Evolutionary conservation across 2,888 invertebrate genomes (phyloP).

Genomic region (Osmoderma eremita): DNA sequence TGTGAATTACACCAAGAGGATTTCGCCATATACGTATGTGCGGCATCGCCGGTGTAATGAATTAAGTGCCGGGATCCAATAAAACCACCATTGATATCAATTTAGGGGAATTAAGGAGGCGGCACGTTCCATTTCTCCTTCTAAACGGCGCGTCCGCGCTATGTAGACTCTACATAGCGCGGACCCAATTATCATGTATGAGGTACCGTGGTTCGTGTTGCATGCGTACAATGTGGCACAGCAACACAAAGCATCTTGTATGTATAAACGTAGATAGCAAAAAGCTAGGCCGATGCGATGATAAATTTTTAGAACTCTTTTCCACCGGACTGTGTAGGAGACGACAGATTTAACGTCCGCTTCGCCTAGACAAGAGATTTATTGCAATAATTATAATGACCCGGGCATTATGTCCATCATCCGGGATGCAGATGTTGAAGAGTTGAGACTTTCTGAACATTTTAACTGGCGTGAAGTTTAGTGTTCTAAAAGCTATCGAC

Average conservation of each 20-base stretch:
- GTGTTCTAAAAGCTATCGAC: too few species aligned
- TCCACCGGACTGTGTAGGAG: conserved; percentile 38
- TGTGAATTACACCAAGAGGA: background rate
- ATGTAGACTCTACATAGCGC: too few species aligned
- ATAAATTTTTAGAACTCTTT: conserved; percentile 32
- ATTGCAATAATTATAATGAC: conserved; percentile 42
- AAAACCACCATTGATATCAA: conserved; percentile 43
- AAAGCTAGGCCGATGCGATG: background rate
- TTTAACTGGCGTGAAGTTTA: conserved; percentile 11
- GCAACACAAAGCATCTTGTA: too few species aligned
- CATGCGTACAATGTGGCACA: too few species aligned
- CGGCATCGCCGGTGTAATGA: conserved; percentile 4
- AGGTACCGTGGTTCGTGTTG: too few species aligned
- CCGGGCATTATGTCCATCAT: conserved; percentile 28
- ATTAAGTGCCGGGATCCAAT: conserved; percentile 30
- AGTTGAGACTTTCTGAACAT: conserved; percentile 25
- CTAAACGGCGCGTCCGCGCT: too few species aligned
- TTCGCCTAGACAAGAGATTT: conserved; percentile 40
- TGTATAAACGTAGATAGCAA: background rate
- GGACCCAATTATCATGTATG: too few species aligned
- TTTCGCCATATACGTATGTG: background rate
- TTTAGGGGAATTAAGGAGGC: conserved; percentile 36
- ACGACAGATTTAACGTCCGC: conserved; percentile 35
- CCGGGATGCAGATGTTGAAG: conserved; percentile 41
- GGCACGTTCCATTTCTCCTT: conserved; percentile 35